phyloP scores from a whole-genome alignment of 2,888 invertebrate genomes.

The Acanthopleura granulata region DNA sequence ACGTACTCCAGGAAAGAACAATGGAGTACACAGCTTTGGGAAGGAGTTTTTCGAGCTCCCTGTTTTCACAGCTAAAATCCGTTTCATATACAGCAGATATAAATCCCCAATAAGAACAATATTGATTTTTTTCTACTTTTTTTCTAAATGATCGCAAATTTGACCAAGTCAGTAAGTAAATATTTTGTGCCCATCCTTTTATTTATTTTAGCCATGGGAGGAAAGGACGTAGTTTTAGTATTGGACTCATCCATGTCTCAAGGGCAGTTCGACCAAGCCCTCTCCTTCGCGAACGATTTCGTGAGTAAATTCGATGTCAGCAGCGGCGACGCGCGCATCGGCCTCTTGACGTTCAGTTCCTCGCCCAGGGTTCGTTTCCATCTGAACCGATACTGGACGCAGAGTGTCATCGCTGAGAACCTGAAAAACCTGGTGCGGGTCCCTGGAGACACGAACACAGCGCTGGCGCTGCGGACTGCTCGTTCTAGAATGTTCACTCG shows the following conservation, averaged over 20 bases:
- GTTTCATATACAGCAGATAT: no score
- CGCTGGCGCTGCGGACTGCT: slow-evolving; percentile 48
- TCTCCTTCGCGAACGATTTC: slow-evolving; percentile 36
- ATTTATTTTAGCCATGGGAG: slow-evolving; percentile 18
- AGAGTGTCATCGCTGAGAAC: slow-evolving; percentile 33
- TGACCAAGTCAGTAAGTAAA: no score
- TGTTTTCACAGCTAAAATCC: no score
- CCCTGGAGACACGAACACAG: slow-evolving; percentile 49
- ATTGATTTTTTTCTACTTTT: no score
- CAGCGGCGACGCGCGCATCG: slow-evolving; percentile 49
- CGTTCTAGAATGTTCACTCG: slow-evolving; percentile 45
- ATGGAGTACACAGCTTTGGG: no score
- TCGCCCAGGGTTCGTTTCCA: slow-evolving; percentile 35
- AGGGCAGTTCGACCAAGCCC: slow-evolving; percentile 45
- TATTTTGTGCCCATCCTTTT: not conserved
- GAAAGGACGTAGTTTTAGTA: slow-evolving; percentile 46
- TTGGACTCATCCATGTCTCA: slow-evolving; percentile 49
- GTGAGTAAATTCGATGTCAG: slow-evolving; percentile 46
- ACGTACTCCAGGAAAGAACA: no score
- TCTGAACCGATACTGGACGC: slow-evolving; percentile 39
- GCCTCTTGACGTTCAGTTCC: slow-evolving; percentile 42
- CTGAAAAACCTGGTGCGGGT: slow-evolving; percentile 22
- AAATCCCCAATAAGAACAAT: no score
- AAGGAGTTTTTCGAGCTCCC: no score
- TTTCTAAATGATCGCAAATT: no score